Conservation (phyloP, 2,113 vertebrate species). For the Anolis sagrei region DNA sequence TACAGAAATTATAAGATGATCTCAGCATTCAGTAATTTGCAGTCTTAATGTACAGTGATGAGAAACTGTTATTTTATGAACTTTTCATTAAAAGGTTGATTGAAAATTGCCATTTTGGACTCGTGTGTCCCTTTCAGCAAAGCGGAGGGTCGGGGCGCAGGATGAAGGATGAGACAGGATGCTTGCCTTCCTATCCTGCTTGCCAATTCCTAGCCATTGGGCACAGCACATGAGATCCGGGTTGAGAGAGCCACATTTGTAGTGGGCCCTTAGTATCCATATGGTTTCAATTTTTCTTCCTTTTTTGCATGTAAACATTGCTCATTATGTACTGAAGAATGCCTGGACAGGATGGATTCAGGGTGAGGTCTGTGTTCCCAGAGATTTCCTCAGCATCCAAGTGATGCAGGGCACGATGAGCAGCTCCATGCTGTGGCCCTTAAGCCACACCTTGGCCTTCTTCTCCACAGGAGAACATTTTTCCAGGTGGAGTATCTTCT, state of each 20-base stretch:
- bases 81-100: conserved; percentile 99
- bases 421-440: background rate
- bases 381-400: too few relatives aligned
- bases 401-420: too few relatives aligned
- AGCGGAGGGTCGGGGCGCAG: background rate
- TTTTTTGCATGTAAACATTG: too few relatives aligned
- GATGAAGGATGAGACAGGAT: background rate
- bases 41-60: conserved; percentile 99
- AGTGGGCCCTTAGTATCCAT: too few relatives aligned
- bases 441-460: background rate
- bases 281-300: too few relatives aligned
- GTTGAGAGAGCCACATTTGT: background rate
- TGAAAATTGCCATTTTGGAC: conserved; percentile 77
- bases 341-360: too few relatives aligned
- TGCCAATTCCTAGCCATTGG: background rate
- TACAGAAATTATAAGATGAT: conserved; percentile 85
- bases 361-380: too few relatives aligned
- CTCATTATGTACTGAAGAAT: too few relatives aligned
- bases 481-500: background rate
- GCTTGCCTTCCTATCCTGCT: background rate
- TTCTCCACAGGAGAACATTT: background rate
- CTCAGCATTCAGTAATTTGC: conserved; percentile 96
- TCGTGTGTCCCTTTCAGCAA: conserved; percentile 30
- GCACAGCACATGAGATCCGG: background rate
- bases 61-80: conserved; percentile 99